Evolutionary conservation across 2,888 invertebrate species (phyloP).

Genomic region (Fragum sueziense): DNA sequence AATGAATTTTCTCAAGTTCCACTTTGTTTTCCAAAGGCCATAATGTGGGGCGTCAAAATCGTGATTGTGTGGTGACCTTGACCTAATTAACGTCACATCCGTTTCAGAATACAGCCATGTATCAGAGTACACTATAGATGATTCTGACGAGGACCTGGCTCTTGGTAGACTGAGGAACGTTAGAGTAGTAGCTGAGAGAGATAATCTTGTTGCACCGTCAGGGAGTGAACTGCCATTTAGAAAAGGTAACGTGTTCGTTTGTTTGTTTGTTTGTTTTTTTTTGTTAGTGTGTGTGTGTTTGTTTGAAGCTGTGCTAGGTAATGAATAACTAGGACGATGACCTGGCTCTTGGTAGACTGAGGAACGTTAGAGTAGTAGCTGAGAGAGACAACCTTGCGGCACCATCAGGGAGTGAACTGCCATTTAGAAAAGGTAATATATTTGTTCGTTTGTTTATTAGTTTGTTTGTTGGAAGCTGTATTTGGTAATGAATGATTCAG

Average conservation of each 20-base stretch:
- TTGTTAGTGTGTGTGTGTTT: neutral
- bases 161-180: constrained; percentile 50
- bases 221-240: constrained; percentile 54
- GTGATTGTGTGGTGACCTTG: too few relatives aligned
- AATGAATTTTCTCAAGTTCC: too few relatives aligned
- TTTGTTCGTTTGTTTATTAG: neutral
- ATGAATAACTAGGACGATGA: constrained; percentile 1
- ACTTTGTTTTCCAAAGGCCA: too few relatives aligned
- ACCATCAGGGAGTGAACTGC: constrained; percentile 38
- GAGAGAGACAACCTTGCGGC: constrained; percentile 46
- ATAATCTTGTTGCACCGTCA: constrained; percentile 40
- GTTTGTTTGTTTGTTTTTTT: too few relatives aligned
- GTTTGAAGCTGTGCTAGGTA: neutral
- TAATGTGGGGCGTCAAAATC: too few relatives aligned
- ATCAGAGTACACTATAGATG: neutral
- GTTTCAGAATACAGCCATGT: constrained; percentile 25
- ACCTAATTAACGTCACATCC: too few relatives aligned
- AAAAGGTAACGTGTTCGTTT: constrained; percentile 57
- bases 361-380: constrained; percentile 59
- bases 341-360: constrained; percentile 29
- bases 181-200: constrained; percentile 53
- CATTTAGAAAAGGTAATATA: constrained; percentile 60
- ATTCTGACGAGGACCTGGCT: constrained; percentile 8
- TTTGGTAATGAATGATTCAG: too few relatives aligned
- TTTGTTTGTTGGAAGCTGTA: too few relatives aligned